Evolutionary conservation across 2,888 invertebrate species (phyloP), one percentile per base, ranked within the genome.

Genomic region (Venustoraphidia nigricollis): DNA sequence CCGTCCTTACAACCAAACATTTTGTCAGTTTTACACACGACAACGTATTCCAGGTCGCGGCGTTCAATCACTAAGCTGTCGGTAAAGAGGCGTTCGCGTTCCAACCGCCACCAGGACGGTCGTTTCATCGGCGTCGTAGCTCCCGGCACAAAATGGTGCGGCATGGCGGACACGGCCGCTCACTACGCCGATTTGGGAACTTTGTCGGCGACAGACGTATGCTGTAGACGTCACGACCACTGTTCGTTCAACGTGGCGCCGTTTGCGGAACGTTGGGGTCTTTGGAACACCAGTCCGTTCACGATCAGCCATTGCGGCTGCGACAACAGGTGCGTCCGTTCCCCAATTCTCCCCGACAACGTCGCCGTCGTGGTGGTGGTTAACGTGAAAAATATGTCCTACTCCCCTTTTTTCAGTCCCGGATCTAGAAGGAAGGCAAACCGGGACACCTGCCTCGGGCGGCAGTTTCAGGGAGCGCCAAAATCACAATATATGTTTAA

Each of bases 141-240:
- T 48, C 81, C 81, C 3, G 81, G 81, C 47, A 81, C 81, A 10
- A 77, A 81, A 59, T 86, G 85, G 86, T 87, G 86, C 66, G 86
- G 86, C 8, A 73, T 59, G 64, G 78, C 63, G 61, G 76, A 69
- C 59, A 70, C 62, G 61, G 83, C 68, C 54, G 69, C 62, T 47
- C 67, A 67, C 41, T 81, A 78, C 65, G 71, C 70, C 53, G 76
- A 83, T 52, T 67, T 85, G 56, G 85, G 78, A 2, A 63, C 64
- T 9, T 66, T 74, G 58, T 65, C 66, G 40, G 63, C 65, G 17
- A 77, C 79, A 50, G 86, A 87, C 65, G 66, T 70, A 43, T 87
- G 86, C 70, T 86, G 86, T 68, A 69, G 85, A 53, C 70, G 75
- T 44, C 86, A 86, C 65, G 86, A 86, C 66, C 72, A 75, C 59